Percentiles rank a stretch among this genome's conserved stretches.
Evolutionary conservation across 2,797 vertebrate species (phyloP).

Genomic region (Micromesistius poutassou): DNA sequence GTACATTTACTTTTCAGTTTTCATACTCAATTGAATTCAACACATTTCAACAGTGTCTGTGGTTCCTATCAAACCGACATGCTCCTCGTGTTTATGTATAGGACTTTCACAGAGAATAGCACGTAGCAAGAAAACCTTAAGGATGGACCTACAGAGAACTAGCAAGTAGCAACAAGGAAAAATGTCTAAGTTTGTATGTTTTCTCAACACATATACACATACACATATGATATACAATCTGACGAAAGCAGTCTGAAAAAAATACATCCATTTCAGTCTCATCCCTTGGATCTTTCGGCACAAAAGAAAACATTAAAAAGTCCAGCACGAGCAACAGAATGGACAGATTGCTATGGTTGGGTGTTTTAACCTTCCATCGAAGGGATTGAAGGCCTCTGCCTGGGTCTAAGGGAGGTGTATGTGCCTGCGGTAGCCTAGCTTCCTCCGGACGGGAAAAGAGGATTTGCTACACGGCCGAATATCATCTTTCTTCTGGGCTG

Average conservation of each 20-base stretch:
- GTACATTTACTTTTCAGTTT: neutral
- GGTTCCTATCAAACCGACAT: neutral
- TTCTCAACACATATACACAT: neutral
- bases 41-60: neutral
- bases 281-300: neutral
- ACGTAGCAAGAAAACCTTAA: neutral
- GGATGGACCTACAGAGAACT: neutral
- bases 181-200: neutral
- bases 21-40: neutral
- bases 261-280: conserved; percentile 1
- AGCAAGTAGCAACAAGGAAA: neutral
- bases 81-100: neutral
- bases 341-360: neutral
- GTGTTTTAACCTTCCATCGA: neutral
- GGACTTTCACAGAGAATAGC: neutral
- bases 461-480: neutral
- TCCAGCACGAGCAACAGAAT: neutral
- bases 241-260: neutral
- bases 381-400: neutral
- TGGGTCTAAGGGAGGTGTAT: neutral
- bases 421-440: neutral
- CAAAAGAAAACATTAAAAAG: neutral
- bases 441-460: neutral
- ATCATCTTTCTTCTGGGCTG: neutral
- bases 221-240: neutral